These are phyloP conservation scores for Polydrusus pterygomalis DNA, from an alignment of 2,888 invertebrate species.

Conservation along the genomic window DNA sequence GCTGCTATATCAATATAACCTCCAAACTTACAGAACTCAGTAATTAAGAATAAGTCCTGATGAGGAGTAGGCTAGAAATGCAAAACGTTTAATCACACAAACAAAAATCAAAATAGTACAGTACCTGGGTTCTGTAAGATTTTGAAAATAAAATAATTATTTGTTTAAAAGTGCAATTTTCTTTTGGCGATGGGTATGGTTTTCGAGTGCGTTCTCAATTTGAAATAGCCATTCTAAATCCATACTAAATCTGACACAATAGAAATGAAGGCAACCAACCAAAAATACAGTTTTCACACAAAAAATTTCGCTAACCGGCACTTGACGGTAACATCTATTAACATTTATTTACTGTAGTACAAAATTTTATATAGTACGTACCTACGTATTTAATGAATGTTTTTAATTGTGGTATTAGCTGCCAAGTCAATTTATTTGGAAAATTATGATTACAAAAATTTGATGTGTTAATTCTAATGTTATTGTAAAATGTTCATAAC, in stretches of 20 bases:
- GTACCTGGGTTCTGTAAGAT: slow-evolving; percentile 37
- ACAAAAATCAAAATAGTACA: slow-evolving; percentile 41
- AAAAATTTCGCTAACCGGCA: slow-evolving; percentile 55
- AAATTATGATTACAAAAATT: too few relatives aligned
- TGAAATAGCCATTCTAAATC: slow-evolving; percentile 81
- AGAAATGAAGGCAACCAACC: slow-evolving; percentile 84
- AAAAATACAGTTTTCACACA: slow-evolving; percentile 71
- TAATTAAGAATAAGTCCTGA: slow-evolving; percentile 9
- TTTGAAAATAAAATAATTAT: slow-evolving; percentile 39
- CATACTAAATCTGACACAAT: slow-evolving; percentile 87
- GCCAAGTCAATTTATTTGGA: too few relatives aligned
- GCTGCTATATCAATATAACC: slow-evolving; percentile 43
- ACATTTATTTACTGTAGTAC: background rate
- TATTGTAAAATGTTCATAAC: too few relatives aligned
- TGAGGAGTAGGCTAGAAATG: slow-evolving; percentile 23
- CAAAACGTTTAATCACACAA: slow-evolving; percentile 17
- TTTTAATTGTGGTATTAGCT: too few relatives aligned
- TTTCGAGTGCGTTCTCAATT: slow-evolving; percentile 79
- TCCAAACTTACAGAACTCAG: slow-evolving; percentile 28
- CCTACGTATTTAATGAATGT: background rate
- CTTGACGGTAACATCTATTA: slow-evolving; percentile 49
- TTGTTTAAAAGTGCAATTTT: slow-evolving; percentile 43
- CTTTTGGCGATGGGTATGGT: slow-evolving; percentile 63
- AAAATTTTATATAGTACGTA: background rate
- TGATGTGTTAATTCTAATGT: too few relatives aligned